phyloP scores from a whole-genome alignment of 2,888 invertebrate species.

The Nemotelus pantherinus region DNA sequence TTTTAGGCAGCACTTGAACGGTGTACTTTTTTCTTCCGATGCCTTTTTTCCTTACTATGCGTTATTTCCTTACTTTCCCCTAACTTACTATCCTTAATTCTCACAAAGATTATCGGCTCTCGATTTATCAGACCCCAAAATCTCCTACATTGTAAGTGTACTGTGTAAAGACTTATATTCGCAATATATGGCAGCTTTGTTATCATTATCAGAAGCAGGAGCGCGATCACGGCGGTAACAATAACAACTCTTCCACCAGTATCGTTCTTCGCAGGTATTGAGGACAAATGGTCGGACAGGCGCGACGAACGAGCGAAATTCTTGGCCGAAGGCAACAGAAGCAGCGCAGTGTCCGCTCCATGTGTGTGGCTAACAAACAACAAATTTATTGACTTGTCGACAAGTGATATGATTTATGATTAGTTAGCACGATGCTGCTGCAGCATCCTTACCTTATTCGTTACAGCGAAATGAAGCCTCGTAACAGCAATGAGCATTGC shows the following conservation, averaged over 20 bases:
- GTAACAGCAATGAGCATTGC: too few species aligned
- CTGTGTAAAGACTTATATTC: not conserved
- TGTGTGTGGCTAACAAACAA: constrained; percentile 56
- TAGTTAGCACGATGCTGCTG: constrained; percentile 59
- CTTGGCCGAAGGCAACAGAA: constrained; percentile 37
- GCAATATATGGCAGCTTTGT: constrained; percentile 8
- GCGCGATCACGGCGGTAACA: constrained; percentile 18
- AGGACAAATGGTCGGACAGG: constrained; percentile 15
- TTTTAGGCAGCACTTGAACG: too few species aligned
- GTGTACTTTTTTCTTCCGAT: too few species aligned
- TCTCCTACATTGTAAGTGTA: too few species aligned
- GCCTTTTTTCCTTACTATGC: too few species aligned
- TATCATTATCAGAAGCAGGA: constrained; percentile 35
- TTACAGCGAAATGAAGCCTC: too few species aligned
- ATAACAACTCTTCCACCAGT: not conserved
- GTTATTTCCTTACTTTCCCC: too few species aligned
- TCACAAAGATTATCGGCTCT: too few species aligned
- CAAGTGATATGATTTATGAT: constrained; percentile 63
- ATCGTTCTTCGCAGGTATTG: not conserved
- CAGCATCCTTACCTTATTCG: not conserved
- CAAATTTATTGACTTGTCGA: constrained; percentile 59
- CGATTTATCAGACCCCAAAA: too few species aligned
- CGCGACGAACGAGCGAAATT: constrained; percentile 1
- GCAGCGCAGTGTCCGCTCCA: constrained; percentile 32
- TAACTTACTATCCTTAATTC: too few species aligned